These are phyloP conservation scores for Toxotes lorentzi DNA, from an alignment of 2,797 vertebrate species.

Conservation along the genomic window DNA sequence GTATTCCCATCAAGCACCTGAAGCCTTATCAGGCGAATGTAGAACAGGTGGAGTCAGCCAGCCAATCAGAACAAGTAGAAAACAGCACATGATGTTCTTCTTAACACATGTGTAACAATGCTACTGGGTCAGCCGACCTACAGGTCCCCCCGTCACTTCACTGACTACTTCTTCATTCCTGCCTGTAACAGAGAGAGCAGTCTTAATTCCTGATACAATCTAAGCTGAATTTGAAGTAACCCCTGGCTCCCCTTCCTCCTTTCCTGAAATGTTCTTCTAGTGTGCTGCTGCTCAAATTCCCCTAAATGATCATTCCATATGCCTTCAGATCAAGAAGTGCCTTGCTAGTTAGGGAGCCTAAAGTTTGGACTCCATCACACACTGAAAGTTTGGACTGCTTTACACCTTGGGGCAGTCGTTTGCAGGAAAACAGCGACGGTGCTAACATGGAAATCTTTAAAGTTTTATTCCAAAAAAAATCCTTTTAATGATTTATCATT, in stretches of 20 bases:
- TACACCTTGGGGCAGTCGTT: conserved; percentile 17
- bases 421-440: conserved; percentile 28
- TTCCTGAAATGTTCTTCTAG: not conserved
- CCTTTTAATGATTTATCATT: no score
- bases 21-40: conserved; percentile 2
- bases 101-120: not conserved
- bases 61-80: not conserved
- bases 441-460: conserved; percentile 22
- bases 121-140: not conserved
- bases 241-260: conserved; percentile 5
- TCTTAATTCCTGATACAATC: not conserved
- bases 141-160: not conserved
- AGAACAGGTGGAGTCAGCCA: not conserved
- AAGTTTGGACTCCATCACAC: conserved; percentile 36
- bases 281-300: conserved; percentile 30
- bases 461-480: conserved; percentile 41
- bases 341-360: conserved; percentile 26
- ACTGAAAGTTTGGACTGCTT: conserved; percentile 36
- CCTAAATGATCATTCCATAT: conserved; percentile 61
- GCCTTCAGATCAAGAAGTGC: conserved; percentile 51
- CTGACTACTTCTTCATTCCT: not conserved
- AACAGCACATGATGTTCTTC: not conserved
- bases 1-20: not conserved
- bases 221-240: conserved; percentile 7
- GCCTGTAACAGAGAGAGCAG: not conserved